Evolutionary conservation across 1,140 invertebrate species (phyloP).

Genomic region (Mizuhopecten yessoensis): DNA sequence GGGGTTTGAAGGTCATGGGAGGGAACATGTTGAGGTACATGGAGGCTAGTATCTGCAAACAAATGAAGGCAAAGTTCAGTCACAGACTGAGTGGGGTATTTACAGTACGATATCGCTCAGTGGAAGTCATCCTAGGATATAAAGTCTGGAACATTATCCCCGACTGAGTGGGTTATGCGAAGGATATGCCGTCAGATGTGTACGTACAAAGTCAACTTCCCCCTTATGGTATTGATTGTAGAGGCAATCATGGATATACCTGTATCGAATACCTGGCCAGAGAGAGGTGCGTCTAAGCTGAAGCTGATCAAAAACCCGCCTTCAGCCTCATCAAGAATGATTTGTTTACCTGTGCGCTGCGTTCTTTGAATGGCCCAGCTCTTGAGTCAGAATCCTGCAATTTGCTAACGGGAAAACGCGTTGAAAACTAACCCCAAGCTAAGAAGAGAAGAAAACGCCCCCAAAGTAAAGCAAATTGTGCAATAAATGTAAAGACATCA

Average conservation of each 20-base stretch:
- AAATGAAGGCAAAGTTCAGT: neutral
- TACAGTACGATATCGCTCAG: neutral
- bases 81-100: neutral
- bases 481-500: neutral
- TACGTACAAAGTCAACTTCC: neutral
- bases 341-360: neutral
- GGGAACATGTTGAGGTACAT: neutral
- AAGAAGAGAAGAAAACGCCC: neutral
- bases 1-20: constrained; percentile 3
- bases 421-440: neutral
- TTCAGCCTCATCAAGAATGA: constrained; percentile 46
- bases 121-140: neutral
- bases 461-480: neutral
- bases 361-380: neutral
- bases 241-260: neutral
- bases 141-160: neutral
- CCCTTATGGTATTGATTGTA: neutral
- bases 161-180: neutral
- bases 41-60: neutral
- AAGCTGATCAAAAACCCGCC: constrained; percentile 51
- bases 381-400: neutral
- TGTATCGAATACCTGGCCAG: constrained; percentile 55
- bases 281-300: constrained; percentile 53
- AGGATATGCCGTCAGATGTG: neutral
- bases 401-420: neutral